Evolutionary conservation across 2,113 vertebrate genomes (phyloP).

Genomic region (Rafetus swinhoei): DNA sequence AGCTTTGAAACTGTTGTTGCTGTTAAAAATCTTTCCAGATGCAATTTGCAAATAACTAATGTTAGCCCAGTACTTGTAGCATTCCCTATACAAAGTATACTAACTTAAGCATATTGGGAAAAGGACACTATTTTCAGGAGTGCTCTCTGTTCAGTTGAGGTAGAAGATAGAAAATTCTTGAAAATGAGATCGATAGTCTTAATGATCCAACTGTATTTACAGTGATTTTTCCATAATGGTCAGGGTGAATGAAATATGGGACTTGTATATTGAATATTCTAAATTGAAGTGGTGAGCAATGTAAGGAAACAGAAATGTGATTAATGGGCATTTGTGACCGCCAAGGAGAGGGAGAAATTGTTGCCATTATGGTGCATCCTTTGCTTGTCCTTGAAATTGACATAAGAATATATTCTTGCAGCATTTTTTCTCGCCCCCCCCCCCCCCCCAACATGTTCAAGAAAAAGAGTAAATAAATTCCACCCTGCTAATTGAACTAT

Average conservation of each 20-base stretch:
- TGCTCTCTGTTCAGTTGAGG: not conserved
- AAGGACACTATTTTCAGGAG: not conserved
- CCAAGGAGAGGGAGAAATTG: not conserved
- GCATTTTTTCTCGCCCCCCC: not conserved
- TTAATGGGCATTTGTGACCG: not conserved
- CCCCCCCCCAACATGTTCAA: not conserved
- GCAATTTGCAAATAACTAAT: rapidly evolving
- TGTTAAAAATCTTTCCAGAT: not conserved
- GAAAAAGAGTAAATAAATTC: not conserved
- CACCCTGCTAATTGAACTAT: not conserved
- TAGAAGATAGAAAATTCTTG: not conserved
- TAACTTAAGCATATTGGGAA: not conserved
- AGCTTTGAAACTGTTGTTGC: not conserved
- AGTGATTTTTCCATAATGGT: not conserved
- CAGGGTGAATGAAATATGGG: not conserved
- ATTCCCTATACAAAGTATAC: not conserved
- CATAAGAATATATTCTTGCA: not conserved
- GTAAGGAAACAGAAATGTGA: not conserved
- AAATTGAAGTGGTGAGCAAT: not conserved
- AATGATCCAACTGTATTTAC: constrained; percentile 6
- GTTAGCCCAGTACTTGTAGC: not conserved
- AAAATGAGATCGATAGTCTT: not conserved
- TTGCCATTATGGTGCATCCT: not conserved
- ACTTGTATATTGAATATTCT: not conserved
- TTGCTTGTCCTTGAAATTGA: not conserved